Base-by-base conservation (phyloP, 64 coral and sea anemone species). In the Astreopora myriophthalma region DNA sequence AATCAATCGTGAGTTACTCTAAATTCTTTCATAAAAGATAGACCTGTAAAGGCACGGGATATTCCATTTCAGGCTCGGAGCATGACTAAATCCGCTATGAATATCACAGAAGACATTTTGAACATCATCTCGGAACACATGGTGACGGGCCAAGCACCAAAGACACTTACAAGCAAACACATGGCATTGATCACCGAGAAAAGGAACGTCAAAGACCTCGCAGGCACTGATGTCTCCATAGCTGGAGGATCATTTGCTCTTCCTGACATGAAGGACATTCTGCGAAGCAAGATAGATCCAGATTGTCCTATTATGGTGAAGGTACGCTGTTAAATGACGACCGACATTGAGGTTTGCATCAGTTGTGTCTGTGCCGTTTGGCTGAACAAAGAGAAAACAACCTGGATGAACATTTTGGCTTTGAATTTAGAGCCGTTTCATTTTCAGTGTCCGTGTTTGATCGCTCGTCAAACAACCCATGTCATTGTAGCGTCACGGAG, bases 1-100 rank as follows among this genome's bases (percentile, higher is more conserved):
- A n/a, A n/a, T n/a, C n/a, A n/a, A n/a, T n/a, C n/a, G n/a, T n/a
- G n/a, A n/a, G n/a, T n/a, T n/a, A n/a, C n/a, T n/a, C n/a, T n/a
- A n/a, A n/a, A n/a, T n/a, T n/a, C n/a, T n/a, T n/a, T n/a, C n/a
- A n/a, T n/a, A n/a, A n/a, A n/a, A n/a, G n/a, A n/a, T n/a, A n/a
- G n/a, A n/a, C n/a, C n/a, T 55, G 12, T 55, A 16, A 55, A 16
- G 0, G 13, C 3, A 3, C 17, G 10, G 13, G 17, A 13, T 55
- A 19, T 0, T 55, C 51, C 3, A 24, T n/a, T 64, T 12, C 31
- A 94, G 92, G 87, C 92, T 23, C 86, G 80, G 49, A 83, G 48
- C 48, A 81, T 72, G 52, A 94, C 86, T 17, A 94, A 68, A 14
- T 27, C 76, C 17, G 85, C 85, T 0, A 84, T 94, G 20, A 74